Base-by-base conservation (phyloP, 2,888 invertebrate species). In the Brachyopa scutellaris region DNA sequence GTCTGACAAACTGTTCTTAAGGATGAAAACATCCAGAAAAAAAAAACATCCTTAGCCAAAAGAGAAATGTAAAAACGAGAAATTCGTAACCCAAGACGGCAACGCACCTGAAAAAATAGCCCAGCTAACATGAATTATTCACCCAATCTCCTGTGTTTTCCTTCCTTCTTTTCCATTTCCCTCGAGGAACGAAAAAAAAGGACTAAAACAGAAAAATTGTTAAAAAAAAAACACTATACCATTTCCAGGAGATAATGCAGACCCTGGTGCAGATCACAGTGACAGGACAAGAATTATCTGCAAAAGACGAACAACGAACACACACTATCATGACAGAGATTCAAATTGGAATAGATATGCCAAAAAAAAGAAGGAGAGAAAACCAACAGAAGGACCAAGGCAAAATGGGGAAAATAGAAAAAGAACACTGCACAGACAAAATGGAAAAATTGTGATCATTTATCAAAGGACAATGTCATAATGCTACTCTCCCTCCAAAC, bases 391-490 rank as follows among this genome's bases (percentile, higher is more conserved):
- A 49, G 40, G 31, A 61, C 76, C 29, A 40, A 45, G 38, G 31
- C 47, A 17, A 45, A 64, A 53, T 55, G 55, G 17, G 21, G n/a
- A 57, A 53, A 53, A 70, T 23, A 55, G 62, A 64, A 64, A 62
- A 62, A 21, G 36, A 11, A 19, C 13, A 51, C 47, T n/a, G 40
- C 57, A 67, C 31, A 31, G 11, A 38, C 51, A 61, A 67, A 76
- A 70, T 82, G 64, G 66, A 77, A 53, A 76, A 82, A 77, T 82
- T 82, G 82, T 72, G 82, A 82, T 72, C 82, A 82, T 82, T 82
- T 82, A 82, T 82, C 82, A 82, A 77, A 82, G 70, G 82, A 77
- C 82, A 82, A 82, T 82, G 82, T 82, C 82, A 82, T 82, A 82
- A 82, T 77, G 77, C 70, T 76, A 69, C 76, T 64, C 62, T 64